Percentiles rank a stretch among this genome's conserved stretches.
phyloP scores from a whole-genome alignment of 2,888 invertebrate species.

The Timandra comae region DNA sequence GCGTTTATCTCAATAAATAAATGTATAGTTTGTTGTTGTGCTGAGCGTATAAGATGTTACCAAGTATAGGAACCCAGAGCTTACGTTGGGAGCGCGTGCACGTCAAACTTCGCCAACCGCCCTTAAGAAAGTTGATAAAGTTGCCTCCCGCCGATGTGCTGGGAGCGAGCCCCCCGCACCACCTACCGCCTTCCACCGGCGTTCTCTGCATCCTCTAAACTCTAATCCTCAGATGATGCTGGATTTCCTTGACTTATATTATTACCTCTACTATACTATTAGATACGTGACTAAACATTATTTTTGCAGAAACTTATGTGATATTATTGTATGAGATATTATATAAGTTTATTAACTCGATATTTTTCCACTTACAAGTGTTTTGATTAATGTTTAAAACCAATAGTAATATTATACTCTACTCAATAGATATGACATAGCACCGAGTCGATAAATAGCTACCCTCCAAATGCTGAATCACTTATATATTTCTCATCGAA shows the following conservation, averaged over 20 bases:
- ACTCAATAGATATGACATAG: too few relatives aligned
- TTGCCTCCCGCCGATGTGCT: constrained; percentile 64
- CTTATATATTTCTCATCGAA: too few relatives aligned
- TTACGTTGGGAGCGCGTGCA: constrained; percentile 67
- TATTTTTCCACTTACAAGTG: too few relatives aligned
- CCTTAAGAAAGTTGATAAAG: constrained; percentile 72
- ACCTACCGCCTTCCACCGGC: constrained; percentile 45
- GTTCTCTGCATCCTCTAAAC: constrained; percentile 63
- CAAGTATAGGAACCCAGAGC: constrained; percentile 67
- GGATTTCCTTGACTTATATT: constrained; percentile 69
- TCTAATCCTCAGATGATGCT: constrained; percentile 71
- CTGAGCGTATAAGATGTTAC: constrained; percentile 55
- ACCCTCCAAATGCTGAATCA: too few relatives aligned
- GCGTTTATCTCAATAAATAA: too few relatives aligned
- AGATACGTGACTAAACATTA: constrained; percentile 50
- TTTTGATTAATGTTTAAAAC: too few relatives aligned
- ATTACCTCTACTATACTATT: constrained; percentile 51
- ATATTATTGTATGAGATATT: too few relatives aligned
- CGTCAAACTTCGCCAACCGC: constrained; percentile 73
- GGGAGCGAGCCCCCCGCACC: constrained; percentile 31
- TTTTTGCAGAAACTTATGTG: too few relatives aligned
- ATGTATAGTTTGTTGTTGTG: constrained; percentile 33
- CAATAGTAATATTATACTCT: too few relatives aligned
- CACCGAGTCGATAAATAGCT: too few relatives aligned
- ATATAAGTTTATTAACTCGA: too few relatives aligned